These are phyloP conservation scores for Formica selysi DNA, from an alignment of 1,140 invertebrate genomes.

Conservation along the genomic window DNA sequence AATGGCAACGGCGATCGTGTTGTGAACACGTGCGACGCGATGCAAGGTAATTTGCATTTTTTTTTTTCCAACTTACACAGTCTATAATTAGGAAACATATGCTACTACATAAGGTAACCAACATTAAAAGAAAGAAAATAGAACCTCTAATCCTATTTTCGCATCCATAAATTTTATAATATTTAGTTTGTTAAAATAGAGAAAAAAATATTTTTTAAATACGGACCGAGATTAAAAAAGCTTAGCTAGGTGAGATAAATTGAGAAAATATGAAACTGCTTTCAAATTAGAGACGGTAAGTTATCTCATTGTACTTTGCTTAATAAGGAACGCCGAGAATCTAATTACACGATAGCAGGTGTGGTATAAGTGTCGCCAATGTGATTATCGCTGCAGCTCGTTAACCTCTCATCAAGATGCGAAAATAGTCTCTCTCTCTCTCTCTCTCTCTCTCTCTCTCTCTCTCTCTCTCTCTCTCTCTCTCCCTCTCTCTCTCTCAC, in stretches of 20 bases:
- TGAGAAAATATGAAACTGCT: conserved; percentile 16
- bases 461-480: neutral
- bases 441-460: neutral
- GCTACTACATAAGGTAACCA: neutral
- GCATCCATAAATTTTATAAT: neutral
- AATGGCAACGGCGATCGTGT: neutral
- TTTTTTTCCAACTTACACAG: too few relatives aligned
- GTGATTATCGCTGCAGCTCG: conserved; percentile 50
- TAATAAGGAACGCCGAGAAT: conserved; percentile 40
- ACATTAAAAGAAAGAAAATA: neutral
- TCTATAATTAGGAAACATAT: too few relatives aligned
- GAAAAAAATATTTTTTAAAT: neutral
- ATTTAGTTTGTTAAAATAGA: neutral
- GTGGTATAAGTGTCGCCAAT: conserved; percentile 36
- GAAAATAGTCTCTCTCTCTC: neutral
- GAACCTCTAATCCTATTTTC: neutral
- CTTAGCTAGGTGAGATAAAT: conserved; percentile 15
- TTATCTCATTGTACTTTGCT: conserved; percentile 28
- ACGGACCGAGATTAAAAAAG: neutral
- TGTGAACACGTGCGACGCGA: neutral
- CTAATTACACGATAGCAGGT: conserved; percentile 36
- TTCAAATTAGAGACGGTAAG: conserved; percentile 42
- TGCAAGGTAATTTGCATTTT: neutral
- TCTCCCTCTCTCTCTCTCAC: neutral
- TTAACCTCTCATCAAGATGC: conserved; percentile 55